These are phyloP conservation scores for Drosophila ficusphila DNA, from an alignment of 1,140 invertebrate genomes.

Conservation along the genomic window DNA sequence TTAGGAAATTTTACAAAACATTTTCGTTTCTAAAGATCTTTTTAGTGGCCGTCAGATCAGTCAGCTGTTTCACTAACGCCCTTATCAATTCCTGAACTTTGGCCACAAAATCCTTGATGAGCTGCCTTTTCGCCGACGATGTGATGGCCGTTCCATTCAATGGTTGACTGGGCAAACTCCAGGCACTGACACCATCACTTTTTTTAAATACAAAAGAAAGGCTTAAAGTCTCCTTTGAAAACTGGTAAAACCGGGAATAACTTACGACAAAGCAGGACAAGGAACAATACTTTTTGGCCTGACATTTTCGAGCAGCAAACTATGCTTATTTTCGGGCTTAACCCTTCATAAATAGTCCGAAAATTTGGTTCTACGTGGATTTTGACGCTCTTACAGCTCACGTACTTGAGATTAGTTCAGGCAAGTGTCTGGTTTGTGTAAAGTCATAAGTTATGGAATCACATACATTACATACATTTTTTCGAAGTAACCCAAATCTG, in stretches of 20 bases:
- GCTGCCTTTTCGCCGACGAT: conserved; percentile 6
- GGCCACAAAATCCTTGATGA: conserved; percentile 45
- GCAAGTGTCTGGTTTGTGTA: neutral
- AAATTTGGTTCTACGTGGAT: conserved; percentile 25
- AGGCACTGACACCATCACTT: conserved; percentile 14
- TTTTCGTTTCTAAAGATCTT: no score
- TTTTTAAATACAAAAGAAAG: neutral
- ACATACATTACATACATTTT: no score
- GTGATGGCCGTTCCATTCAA: neutral
- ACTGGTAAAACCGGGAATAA: neutral
- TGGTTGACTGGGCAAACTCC: conserved; percentile 4
- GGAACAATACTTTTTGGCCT: conserved; percentile 8
- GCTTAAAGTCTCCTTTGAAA: neutral
- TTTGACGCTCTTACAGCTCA: neutral
- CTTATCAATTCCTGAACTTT: conserved; percentile 41
- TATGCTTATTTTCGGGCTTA: neutral
- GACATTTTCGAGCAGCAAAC: conserved; percentile 14
- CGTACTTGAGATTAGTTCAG: conserved; percentile 18
- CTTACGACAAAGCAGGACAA: conserved; percentile 19
- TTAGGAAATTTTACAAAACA: neutral
- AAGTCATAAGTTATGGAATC: neutral
- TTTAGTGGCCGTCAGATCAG: conserved; percentile 11
- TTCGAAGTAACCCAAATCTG: no score
- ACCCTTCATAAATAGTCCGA: conserved; percentile 28
- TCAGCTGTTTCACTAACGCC: conserved; percentile 32